Evolutionary conservation across 1,140 invertebrate species (phyloP).

Genomic region (Coptotermes formosanus): DNA sequence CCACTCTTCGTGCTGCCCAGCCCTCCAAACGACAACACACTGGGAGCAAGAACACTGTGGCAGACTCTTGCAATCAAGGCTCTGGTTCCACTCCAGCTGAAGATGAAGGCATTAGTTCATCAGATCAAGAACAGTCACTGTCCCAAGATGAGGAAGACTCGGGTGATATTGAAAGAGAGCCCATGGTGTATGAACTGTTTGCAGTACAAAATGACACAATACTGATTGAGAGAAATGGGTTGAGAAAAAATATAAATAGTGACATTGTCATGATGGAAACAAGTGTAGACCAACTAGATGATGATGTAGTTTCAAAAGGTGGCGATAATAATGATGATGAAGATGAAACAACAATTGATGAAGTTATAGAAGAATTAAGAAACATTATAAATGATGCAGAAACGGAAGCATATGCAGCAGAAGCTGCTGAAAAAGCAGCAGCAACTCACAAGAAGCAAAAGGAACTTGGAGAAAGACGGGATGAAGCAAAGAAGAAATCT

Average conservation of each 20-base stretch:
- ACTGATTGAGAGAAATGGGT: slow-evolving; percentile 50
- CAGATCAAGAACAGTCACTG: slow-evolving; percentile 53
- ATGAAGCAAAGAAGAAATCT: slow-evolving; percentile 33
- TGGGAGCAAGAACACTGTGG: slow-evolving; percentile 33
- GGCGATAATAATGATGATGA: slow-evolving; percentile 54
- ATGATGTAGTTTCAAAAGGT: slow-evolving; percentile 25
- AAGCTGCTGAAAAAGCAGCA: slow-evolving; percentile 38
- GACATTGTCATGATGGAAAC: slow-evolving; percentile 27
- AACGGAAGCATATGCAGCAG: slow-evolving; percentile 59
- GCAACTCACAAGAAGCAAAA: slow-evolving; percentile 34
- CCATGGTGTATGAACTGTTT: slow-evolving; percentile 62
- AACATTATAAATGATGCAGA: slow-evolving; percentile 84
- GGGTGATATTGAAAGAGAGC: slow-evolving; percentile 56
- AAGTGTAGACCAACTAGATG: slow-evolving; percentile 31
- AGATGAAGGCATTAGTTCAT: slow-evolving; percentile 82
- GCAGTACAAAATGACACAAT: slow-evolving; percentile 59
- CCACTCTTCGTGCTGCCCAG: slow-evolving; percentile 42
- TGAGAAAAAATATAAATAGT: slow-evolving; percentile 24
- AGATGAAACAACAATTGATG: slow-evolving; percentile 81
- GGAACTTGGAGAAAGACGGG: slow-evolving; percentile 35
- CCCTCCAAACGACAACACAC: slow-evolving; percentile 40
- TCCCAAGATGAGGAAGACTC: slow-evolving; percentile 50
- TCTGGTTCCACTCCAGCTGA: slow-evolving; percentile 71
- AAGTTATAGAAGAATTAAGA: slow-evolving; percentile 80
- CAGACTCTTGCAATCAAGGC: slow-evolving; percentile 31